Percentiles rank a stretch among this genome's conserved stretches.
Conservation (phyloP, 2,113 vertebrate genomes). For the Craseonycteris thonglongyai region DNA sequence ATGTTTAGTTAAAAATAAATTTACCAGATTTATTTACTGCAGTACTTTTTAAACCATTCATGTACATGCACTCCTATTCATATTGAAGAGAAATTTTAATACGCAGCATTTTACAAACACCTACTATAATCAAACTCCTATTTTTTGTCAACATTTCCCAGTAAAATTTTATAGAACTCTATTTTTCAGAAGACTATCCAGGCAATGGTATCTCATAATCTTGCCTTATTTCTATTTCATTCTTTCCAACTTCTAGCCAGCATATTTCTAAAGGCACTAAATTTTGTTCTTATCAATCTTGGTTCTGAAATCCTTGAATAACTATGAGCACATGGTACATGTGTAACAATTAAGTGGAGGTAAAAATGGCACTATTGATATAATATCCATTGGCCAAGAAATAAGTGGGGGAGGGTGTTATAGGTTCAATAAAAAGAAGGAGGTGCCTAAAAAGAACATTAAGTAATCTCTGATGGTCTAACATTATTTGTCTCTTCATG, state of each 20-base stretch:
- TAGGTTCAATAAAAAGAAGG: neutral
- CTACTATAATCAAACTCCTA: neutral
- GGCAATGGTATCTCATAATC: neutral
- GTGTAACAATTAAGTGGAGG: neutral
- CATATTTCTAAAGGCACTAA: neutral
- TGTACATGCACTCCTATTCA: neutral
- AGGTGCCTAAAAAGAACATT: neutral
- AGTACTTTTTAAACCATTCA: neutral
- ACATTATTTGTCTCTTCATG: neutral
- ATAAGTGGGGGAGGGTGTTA: fast-evolving
- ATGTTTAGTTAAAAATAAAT: neutral
- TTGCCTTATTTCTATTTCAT: neutral
- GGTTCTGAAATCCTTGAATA: neutral
- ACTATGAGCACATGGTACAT: neutral
- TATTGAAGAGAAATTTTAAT: neutral
- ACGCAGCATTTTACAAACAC: neutral
- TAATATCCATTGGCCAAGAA: neutral
- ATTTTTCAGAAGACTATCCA: neutral
- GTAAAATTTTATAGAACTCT: neutral
- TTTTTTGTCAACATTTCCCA: neutral
- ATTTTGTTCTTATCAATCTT: neutral
- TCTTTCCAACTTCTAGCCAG: neutral
- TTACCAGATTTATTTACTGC: neutral
- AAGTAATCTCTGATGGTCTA: neutral
- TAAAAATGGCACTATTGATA: neutral